phyloP scores from a whole-genome alignment of 2,797 vertebrate species.

The Sebastiscus tertius region DNA sequence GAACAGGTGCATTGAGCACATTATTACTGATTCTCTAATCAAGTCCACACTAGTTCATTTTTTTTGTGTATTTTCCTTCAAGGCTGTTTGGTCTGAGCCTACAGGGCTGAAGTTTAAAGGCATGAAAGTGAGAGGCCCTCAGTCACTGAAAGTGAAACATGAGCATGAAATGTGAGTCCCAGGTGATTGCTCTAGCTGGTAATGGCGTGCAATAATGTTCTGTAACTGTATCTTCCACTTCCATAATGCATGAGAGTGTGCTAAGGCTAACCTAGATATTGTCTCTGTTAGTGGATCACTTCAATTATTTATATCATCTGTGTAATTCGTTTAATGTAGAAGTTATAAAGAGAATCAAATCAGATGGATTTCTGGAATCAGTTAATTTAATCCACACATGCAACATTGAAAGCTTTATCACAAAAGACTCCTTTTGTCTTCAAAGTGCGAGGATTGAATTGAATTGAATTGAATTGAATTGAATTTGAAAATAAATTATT shows the following conservation, averaged over 20 bases:
- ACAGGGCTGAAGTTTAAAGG: conserved; percentile 42
- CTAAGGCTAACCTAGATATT: conserved; percentile 52
- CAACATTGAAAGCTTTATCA: neutral
- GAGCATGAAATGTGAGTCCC: conserved; percentile 78
- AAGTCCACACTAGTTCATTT: neutral
- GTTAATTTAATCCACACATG: neutral
- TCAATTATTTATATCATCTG: conserved; percentile 52
- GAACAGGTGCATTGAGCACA: conserved; percentile 53
- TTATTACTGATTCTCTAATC: conserved; percentile 30
- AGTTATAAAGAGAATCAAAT: conserved; percentile 5
- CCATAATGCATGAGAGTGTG: conserved; percentile 73
- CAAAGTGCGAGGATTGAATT: neutral
- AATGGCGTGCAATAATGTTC: conserved; percentile 62
- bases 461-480: too few species aligned
- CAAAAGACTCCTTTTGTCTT: neutral
- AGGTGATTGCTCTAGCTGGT: conserved; percentile 43
- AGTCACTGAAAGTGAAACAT: conserved; percentile 80
- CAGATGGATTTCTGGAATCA: neutral
- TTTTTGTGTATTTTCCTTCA: conserved; percentile 14
- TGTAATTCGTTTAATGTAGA: conserved; percentile 33
- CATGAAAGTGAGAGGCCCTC: conserved; percentile 71
- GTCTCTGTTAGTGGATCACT: conserved; percentile 30
- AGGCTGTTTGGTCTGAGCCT: conserved; percentile 16
- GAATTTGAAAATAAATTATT: conserved; percentile 6
- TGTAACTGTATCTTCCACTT: conserved; percentile 69